Evolutionary conservation across 2,113 vertebrate genomes (phyloP).

Genomic region (Circaetus cinerascens): DNA sequence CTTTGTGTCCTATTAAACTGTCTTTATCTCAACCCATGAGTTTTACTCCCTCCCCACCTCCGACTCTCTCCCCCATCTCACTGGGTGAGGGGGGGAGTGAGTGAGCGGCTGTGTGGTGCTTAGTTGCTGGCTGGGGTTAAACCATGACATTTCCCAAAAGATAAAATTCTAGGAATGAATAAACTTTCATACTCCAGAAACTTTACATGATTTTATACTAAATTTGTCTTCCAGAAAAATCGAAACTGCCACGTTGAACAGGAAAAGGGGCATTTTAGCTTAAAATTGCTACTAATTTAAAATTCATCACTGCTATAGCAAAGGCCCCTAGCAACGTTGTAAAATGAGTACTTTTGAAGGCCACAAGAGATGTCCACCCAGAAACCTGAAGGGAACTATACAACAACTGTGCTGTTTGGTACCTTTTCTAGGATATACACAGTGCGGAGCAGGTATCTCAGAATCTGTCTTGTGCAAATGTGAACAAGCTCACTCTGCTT

Average conservation of each 20-base stretch:
- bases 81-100: too few species aligned
- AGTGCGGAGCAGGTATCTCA: background rate
- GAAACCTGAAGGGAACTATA: background rate
- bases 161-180: background rate
- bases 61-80: too few species aligned
- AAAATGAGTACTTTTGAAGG: background rate
- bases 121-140: too few species aligned
- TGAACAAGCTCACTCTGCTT: background rate
- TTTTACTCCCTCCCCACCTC: too few species aligned
- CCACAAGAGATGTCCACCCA: background rate
- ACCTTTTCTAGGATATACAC: background rate
- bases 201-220: background rate
- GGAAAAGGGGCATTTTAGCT: background rate
- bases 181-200: background rate
- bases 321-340: background rate
- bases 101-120: too few species aligned
- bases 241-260: background rate
- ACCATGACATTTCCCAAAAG: background rate
- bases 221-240: background rate
- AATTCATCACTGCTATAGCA: background rate
- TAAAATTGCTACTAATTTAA: background rate
- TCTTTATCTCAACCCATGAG: too few species aligned
- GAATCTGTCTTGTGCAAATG: background rate
- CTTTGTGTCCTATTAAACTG: too few species aligned
- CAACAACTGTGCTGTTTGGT: fast-evolving